A percentile compares a stretch with the other conserved stretches of the same genome.
Conservation (phyloP, 2,888 invertebrate species). For the Macaria liturata region DNA sequence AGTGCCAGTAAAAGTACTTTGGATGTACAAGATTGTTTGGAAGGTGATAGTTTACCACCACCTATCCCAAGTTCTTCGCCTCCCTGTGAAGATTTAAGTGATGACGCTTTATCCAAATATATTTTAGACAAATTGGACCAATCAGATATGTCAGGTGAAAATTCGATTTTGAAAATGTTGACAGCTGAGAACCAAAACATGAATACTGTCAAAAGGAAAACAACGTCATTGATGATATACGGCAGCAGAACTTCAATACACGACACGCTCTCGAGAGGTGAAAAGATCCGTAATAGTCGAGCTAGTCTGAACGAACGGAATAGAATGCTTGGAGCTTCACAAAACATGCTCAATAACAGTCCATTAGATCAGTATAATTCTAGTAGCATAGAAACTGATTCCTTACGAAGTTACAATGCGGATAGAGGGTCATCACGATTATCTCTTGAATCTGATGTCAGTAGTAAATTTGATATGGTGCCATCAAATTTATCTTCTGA, state of each 20-base stretch:
- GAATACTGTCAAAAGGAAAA: constrained; percentile 72
- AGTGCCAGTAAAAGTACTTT: constrained; percentile 86
- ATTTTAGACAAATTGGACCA: constrained; percentile 79
- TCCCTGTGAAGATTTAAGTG: constrained; percentile 88
- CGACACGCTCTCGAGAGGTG: constrained; percentile 77
- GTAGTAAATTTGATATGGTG: constrained; percentile 75
- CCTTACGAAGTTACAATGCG: constrained; percentile 71
- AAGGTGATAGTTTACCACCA: constrained; percentile 91
- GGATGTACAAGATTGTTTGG: constrained; percentile 90
- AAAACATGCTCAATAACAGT: constrained; percentile 56
- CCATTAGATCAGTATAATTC: constrained; percentile 64
- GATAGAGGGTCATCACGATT: constrained; percentile 74
- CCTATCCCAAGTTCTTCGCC: constrained; percentile 90
- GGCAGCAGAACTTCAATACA: constrained; percentile 78
- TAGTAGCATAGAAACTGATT: constrained; percentile 71
- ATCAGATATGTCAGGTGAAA: constrained; percentile 73
- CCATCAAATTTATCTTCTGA: constrained; percentile 73
- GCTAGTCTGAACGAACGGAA: constrained; percentile 69
- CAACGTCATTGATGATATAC: constrained; percentile 79
- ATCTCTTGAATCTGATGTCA: constrained; percentile 75
- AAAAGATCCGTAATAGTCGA: constrained; percentile 74
- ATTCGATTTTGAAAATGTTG: constrained; percentile 77
- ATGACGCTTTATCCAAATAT: constrained; percentile 79
- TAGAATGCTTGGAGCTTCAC: constrained; percentile 52
- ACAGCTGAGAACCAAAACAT: constrained; percentile 73